A percentile compares a stretch with the other conserved stretches of the same genome.
phyloP scores from a whole-genome alignment of 2,888 invertebrate genomes.

The Suillia variegata region DNA sequence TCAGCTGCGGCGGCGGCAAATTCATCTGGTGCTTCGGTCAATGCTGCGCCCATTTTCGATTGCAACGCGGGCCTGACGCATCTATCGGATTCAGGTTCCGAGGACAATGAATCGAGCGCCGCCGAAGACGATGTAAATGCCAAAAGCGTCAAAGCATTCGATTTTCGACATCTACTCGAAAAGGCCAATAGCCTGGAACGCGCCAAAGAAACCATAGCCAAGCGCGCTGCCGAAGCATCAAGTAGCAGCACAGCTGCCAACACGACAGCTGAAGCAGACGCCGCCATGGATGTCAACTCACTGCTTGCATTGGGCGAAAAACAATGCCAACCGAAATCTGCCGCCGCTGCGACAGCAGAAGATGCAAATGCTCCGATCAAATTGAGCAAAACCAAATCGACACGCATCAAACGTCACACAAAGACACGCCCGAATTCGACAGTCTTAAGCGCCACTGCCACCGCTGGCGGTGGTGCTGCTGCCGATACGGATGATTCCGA shows the following conservation, averaged over 20 bases:
- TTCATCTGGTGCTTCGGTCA: slow-evolving; percentile 22
- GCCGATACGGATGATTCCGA: slow-evolving; percentile 65
- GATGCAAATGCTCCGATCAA: slow-evolving; percentile 39
- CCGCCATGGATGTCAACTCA: slow-evolving; percentile 65
- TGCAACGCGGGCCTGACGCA: slow-evolving; percentile 55
- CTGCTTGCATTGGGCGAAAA: slow-evolving; percentile 52
- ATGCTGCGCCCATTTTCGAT: slow-evolving; percentile 52
- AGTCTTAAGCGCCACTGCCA: too few species aligned
- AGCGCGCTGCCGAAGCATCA: slow-evolving; percentile 32
- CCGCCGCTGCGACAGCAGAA: slow-evolving; percentile 47
- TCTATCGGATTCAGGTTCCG: slow-evolving; percentile 54
- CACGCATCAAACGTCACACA: slow-evolving; percentile 50
- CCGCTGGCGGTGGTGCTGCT: slow-evolving; percentile 63
- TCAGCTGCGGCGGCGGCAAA: slow-evolving; percentile 18
- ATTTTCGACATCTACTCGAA: slow-evolving; percentile 64
- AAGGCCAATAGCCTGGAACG: slow-evolving; percentile 68
- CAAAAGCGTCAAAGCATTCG: slow-evolving; percentile 38
- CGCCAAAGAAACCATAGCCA: slow-evolving; percentile 63
- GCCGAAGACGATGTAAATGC: slow-evolving; percentile 37
- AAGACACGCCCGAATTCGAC: slow-evolving; percentile 53
- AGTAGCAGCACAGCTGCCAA: slow-evolving; percentile 7
- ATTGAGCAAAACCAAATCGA: slow-evolving; percentile 50
- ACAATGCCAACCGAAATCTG: slow-evolving; percentile 41
- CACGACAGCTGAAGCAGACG: neutral
- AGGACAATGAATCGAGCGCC: slow-evolving; percentile 47